Evolutionary conservation across 2,797 vertebrate species (phyloP), one percentile per base, ranked within the genome.

Genomic region (Discoglossus pictus): DNA sequence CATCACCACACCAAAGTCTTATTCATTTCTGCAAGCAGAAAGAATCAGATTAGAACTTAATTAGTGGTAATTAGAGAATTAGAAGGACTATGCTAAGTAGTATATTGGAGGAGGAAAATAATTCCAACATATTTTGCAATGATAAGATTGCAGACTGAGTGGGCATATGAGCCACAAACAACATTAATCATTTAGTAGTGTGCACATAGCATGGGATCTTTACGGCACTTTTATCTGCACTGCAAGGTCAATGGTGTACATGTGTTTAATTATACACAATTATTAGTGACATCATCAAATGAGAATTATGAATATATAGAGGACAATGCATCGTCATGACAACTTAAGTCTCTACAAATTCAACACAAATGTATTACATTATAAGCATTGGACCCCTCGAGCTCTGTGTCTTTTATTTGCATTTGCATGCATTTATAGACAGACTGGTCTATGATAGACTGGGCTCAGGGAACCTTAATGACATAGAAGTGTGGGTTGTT

Each of bases 1-100:
- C 74, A 82, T 82, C 79, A 77, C 77, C 68, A 39, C 44, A 58
- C 60, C 40, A 82, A 80, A 76, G 78, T 79, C 74, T 25, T 24
- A 68, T 72, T 55, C 48, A 36, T 58, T 70, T 70, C 58, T 51
- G 51, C 36, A 58, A 36, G 52, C 23, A 58, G 52, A 71, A 64
- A 64, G 52, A 63, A 64, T 56, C 43, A 71, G 52, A 63, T 71
- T 55, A 71, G 52, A 40, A 50, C 11, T 24, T 64, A 56, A 71
- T 64, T 54, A 71, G 18, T 51, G 7, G 44, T 52, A 64, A 58
- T 58, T 64, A 63, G 43, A 62, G 50, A 47, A 40, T 62, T 62
- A 61, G 5, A 40, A 42, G 1, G 7, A 71, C 24, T 35, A 64
- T 64, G 61, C 44, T 63, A 64, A 64, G 68, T 58, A 43, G 61